Evolutionary conservation across 2,797 vertebrate genomes (phyloP).

Genomic region (Brachymystax lenok): DNA sequence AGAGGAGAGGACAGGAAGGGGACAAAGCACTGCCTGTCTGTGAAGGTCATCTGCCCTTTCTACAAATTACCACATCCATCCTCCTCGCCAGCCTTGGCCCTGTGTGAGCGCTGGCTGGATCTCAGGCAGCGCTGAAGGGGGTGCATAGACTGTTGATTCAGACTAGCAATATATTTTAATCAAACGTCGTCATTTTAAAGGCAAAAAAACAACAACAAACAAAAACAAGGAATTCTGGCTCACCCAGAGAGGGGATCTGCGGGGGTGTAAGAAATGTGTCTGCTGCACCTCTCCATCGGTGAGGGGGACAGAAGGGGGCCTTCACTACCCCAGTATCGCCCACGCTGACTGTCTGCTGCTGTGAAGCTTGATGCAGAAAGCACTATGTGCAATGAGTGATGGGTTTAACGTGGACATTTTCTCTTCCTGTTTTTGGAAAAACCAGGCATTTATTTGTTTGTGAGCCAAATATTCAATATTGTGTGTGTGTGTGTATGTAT

Average conservation of each 20-base stretch:
- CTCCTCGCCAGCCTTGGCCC: constrained; percentile 65
- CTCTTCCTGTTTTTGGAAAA: constrained; percentile 70
- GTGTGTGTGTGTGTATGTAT: too few relatives aligned
- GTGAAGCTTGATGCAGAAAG: constrained; percentile 74
- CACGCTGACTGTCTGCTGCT: constrained; percentile 58
- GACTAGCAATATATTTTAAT: constrained; percentile 88
- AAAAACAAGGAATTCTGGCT: constrained; percentile 69
- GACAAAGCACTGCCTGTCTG: constrained; percentile 67
- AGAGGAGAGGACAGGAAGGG: constrained; percentile 24
- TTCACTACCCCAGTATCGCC: constrained; percentile 48
- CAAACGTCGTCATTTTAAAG: constrained; percentile 71
- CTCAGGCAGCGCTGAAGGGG: constrained; percentile 79
- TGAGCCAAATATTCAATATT: constrained; percentile 84
- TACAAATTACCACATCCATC: constrained; percentile 70
- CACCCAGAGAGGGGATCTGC: constrained; percentile 59
- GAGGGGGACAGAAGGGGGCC: constrained; percentile 59
- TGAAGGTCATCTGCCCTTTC: constrained; percentile 68
- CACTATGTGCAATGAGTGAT: constrained; percentile 80
- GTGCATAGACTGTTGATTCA: constrained; percentile 84
- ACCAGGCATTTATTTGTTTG: constrained; percentile 76
- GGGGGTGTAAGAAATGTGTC: constrained; percentile 62
- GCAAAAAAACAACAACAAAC: constrained; percentile 53
- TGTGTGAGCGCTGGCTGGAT: constrained; percentile 64
- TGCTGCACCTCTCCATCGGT: constrained; percentile 60
- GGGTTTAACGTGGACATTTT: constrained; percentile 71